A percentile compares a stretch with the other conserved stretches of the same genome.
Conservation (phyloP, 1,140 invertebrate species). For the Vollenhovia emeryi region DNA sequence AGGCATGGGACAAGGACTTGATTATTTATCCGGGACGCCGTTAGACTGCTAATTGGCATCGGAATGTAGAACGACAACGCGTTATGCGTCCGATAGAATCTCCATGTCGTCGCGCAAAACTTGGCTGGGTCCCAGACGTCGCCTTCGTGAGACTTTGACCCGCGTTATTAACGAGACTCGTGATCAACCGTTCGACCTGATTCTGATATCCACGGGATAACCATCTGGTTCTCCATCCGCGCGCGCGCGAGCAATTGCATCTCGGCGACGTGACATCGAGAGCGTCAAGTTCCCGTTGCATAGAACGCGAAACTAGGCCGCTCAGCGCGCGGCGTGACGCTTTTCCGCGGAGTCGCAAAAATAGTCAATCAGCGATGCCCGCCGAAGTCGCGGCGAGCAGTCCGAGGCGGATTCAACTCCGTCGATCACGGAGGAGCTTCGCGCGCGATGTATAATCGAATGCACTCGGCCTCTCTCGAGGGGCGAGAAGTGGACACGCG, state of each 20-base stretch:
- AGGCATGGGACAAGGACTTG: conserved; percentile 2
- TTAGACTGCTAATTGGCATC: conserved; percentile 21
- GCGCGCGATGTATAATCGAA: not conserved
- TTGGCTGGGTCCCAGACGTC: conserved; percentile 18
- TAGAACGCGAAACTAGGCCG: conserved; percentile 48
- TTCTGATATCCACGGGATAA: conserved; percentile 70
- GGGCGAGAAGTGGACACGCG: not conserved
- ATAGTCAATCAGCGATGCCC: conserved; percentile 9
- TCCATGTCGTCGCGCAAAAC: not conserved
- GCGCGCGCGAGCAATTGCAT: not conserved
- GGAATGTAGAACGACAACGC: conserved; percentile 18
- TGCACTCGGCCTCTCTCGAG: not conserved
- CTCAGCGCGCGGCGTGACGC: conserved; percentile 15
- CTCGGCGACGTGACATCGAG: conserved; percentile 33
- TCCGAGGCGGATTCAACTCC: not conserved
- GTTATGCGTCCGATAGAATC: conserved; percentile 9
- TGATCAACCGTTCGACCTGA: conserved; percentile 72
- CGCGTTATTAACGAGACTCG: conserved; percentile 62
- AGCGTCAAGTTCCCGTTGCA: conserved; percentile 42
- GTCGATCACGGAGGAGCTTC: not conserved
- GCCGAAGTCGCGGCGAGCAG: not conserved
- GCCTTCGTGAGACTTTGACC: conserved; percentile 73
- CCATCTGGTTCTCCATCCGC: conserved; percentile 43
- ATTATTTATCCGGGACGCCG: conserved; percentile 24
- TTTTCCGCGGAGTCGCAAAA: conserved; percentile 44